Evolutionary conservation across 2,113 vertebrate genomes (phyloP).

Genomic region (Neodon shergylaensis): DNA sequence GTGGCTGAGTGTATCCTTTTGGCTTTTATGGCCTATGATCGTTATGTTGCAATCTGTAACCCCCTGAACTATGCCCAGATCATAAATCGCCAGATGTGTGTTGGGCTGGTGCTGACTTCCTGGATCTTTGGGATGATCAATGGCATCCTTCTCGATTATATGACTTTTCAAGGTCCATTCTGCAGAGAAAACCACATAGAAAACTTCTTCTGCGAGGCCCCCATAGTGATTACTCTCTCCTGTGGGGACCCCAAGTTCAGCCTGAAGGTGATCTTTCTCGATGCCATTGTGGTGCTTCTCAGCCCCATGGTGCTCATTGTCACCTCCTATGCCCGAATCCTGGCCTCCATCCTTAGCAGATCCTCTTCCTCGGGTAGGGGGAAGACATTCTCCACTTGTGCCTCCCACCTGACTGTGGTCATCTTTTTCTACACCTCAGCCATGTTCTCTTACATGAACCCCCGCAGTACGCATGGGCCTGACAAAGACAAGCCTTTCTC

Average conservation of each 20-base stretch:
- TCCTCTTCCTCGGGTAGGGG: not conserved
- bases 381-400: slow-evolving; percentile 57
- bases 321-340: slow-evolving; percentile 34
- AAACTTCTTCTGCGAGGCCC: slow-evolving; percentile 71
- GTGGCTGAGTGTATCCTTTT: slow-evolving; percentile 37
- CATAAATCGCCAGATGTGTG: slow-evolving; percentile 71
- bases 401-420: slow-evolving; percentile 65
- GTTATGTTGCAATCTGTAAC: slow-evolving; percentile 72
- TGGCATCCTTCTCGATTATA: slow-evolving; percentile 58
- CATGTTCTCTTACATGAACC: slow-evolving; percentile 64
- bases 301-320: slow-evolving; percentile 42
- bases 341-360: slow-evolving; percentile 47
- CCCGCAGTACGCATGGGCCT: slow-evolving; percentile 6
- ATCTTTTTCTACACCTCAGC: slow-evolving; percentile 36
- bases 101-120: slow-evolving; percentile 57
- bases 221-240: slow-evolving; percentile 44
- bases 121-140: slow-evolving; percentile 74
- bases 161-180: slow-evolving; percentile 54
- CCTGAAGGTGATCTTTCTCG: not conserved
- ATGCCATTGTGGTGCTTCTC: slow-evolving; percentile 49
- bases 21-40: slow-evolving; percentile 82
- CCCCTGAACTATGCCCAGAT: slow-evolving; percentile 77
- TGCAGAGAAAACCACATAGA: slow-evolving; percentile 63
- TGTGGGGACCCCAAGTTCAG: slow-evolving; percentile 51
- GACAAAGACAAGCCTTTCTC: slow-evolving; percentile 68